phyloP scores from a whole-genome alignment of 2,113 vertebrate genomes.

The Saguinus imperator region DNA sequence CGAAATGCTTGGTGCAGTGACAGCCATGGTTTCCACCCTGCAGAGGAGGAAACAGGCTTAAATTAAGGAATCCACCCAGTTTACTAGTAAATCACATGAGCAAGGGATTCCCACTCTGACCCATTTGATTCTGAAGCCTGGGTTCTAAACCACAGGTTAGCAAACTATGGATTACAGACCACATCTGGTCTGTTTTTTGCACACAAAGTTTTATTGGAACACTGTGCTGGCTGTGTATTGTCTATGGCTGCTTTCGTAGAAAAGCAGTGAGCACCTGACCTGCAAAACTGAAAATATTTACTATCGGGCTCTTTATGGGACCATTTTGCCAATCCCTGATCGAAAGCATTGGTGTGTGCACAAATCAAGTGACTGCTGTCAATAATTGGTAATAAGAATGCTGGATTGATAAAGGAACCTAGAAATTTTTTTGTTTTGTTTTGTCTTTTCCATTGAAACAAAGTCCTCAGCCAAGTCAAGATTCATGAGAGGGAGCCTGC shows the following conservation, averaged over 20 bases:
- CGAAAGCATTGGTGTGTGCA: too few species aligned
- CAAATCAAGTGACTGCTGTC: not conserved
- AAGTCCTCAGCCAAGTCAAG: not conserved
- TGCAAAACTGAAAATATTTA: not conserved
- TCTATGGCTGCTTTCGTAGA: not conserved
- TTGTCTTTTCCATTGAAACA: not conserved
- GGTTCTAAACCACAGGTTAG: not conserved
- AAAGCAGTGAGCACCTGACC: not conserved
- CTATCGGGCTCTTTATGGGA: not conserved
- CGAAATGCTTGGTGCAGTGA: too few species aligned
- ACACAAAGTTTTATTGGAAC: slow-evolving; percentile 47
- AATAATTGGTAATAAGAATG: not conserved
- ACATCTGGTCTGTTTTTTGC: not conserved
- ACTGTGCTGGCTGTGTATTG: not conserved
- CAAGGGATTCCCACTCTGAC: not conserved
- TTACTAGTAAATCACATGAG: not conserved
- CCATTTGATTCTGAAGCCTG: not conserved
- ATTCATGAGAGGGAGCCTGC: not conserved
- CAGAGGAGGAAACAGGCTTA: not conserved
- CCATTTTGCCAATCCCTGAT: not conserved
- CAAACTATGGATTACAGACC: not conserved
- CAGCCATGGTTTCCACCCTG: fast-evolving
- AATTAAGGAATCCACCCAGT: not conserved
- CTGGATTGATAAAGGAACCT: not conserved
- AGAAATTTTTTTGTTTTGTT: not conserved